Evolutionary conservation across 2,888 invertebrate genomes (phyloP).

Genomic region (Trypoxylon attenuatum): DNA sequence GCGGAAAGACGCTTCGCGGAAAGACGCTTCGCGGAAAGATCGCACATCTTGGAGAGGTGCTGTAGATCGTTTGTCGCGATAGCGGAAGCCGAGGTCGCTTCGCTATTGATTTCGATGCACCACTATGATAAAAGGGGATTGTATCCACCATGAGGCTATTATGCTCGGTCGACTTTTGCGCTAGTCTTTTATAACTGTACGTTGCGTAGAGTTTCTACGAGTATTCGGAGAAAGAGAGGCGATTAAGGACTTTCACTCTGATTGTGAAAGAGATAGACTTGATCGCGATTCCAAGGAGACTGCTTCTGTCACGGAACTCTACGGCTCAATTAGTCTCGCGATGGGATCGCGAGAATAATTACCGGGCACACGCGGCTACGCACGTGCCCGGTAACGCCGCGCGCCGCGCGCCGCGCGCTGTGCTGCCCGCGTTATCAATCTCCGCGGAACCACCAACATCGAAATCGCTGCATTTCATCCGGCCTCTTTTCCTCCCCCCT

Average conservation of each 20-base stretch:
- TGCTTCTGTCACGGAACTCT: constrained; percentile 12
- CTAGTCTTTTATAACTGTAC: too few species aligned
- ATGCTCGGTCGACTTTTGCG: too few species aligned
- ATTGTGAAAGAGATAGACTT: background rate
- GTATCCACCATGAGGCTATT: too few species aligned
- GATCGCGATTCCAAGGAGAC: background rate
- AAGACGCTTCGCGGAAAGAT: constrained; percentile 22
- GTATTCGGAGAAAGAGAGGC: too few species aligned
- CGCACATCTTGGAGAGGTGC: constrained; percentile 17
- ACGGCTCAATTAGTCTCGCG: constrained; percentile 48
- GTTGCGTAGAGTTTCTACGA: too few species aligned
- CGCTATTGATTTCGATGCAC: too few species aligned
- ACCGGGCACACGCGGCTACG: constrained; percentile 21
- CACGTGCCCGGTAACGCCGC: constrained; percentile 6
- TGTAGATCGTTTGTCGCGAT: constrained; percentile 19
- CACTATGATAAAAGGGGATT: constrained; percentile 13
- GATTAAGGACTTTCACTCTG: too few species aligned
- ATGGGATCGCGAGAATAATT: constrained; percentile 36
- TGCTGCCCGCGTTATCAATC: too few species aligned
- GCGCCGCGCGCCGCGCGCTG: too few species aligned
- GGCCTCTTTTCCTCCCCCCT: background rate
- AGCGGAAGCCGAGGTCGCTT: too few species aligned
- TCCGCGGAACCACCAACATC: background rate
- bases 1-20: constrained; percentile 12
- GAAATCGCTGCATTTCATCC: background rate